phyloP scores from a whole-genome alignment of 2,888 invertebrate species.

The Drosophila infuscata region DNA sequence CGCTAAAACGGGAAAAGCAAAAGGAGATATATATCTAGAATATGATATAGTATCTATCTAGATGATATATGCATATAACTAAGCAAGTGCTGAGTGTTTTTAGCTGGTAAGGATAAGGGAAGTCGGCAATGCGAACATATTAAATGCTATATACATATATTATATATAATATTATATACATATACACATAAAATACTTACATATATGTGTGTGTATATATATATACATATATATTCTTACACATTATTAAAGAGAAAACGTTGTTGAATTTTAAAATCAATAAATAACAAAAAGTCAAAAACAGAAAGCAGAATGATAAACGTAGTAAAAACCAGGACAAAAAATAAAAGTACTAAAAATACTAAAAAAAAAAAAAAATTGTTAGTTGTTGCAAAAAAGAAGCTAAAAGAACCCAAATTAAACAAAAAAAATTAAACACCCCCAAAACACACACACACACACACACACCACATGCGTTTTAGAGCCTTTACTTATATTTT shows the following conservation, averaged over 20 bases:
- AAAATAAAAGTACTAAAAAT: constrained; percentile 29
- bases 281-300: constrained; percentile 50
- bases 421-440: constrained; percentile 55
- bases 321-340: constrained; percentile 48
- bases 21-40: not conserved
- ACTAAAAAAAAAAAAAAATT: constrained; percentile 61
- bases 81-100: constrained; percentile 47
- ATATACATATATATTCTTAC: constrained; percentile 64
- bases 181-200: constrained; percentile 56
- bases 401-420: constrained; percentile 56
- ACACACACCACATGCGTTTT: constrained; percentile 69
- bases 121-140: constrained; percentile 70
- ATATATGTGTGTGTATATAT: constrained; percentile 38
- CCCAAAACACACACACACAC: constrained; percentile 39
- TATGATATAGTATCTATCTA: constrained; percentile 8
- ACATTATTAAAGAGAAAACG: constrained; percentile 67
- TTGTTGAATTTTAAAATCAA: constrained; percentile 80
- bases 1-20: constrained; percentile 19
- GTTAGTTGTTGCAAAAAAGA: constrained; percentile 78
- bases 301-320: constrained; percentile 44
- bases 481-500: constrained; percentile 84
- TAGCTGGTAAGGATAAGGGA: constrained; percentile 18
- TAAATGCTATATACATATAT: constrained; percentile 64
- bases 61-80: constrained; percentile 29
- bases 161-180: constrained; percentile 62